Percentiles rank a stretch among this genome's conserved stretches.
These are phyloP conservation scores for Novumbra hubbsi DNA, from an alignment of 2,797 vertebrate genomes.

Conservation along the genomic window DNA sequence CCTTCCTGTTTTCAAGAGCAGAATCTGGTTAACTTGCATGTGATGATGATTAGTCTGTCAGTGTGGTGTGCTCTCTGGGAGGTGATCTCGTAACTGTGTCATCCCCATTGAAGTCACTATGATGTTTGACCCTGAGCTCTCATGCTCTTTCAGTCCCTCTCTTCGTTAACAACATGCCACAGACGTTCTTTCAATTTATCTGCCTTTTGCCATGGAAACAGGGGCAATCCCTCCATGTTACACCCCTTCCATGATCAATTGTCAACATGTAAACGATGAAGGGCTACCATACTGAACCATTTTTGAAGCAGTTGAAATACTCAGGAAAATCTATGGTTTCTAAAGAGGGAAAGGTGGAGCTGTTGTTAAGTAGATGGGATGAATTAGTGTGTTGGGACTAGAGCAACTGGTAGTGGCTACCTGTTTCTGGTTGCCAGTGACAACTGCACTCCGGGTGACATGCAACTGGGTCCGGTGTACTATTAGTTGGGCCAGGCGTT, in stretches of 20 bases:
- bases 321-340: constrained; percentile 64
- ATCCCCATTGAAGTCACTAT: not conserved
- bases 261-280: constrained; percentile 65
- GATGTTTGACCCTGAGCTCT: not conserved
- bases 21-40: not conserved
- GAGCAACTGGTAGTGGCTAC: constrained; percentile 22
- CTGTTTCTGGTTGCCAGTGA: constrained; percentile 50
- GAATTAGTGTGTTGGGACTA: constrained; percentile 22
- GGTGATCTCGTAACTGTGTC: not conserved
- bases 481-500: not conserved
- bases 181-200: constrained; percentile 38
- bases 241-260: constrained; percentile 46
- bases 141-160: not conserved
- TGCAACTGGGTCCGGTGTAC: constrained; percentile 58
- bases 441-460: constrained; percentile 50
- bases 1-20: not conserved
- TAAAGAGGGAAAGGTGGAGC: constrained; percentile 41
- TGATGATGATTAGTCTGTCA: not conserved
- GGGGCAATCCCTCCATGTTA: constrained; percentile 17
- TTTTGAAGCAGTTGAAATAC: constrained; percentile 57
- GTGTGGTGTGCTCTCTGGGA: not conserved
- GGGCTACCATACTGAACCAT: constrained; percentile 69
- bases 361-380: constrained; percentile 45
- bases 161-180: constrained; percentile 26
- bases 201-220: constrained; percentile 38